Evolutionary conservation across 2,888 invertebrate species (phyloP).

Genomic region (Priocnemis perturbator): DNA sequence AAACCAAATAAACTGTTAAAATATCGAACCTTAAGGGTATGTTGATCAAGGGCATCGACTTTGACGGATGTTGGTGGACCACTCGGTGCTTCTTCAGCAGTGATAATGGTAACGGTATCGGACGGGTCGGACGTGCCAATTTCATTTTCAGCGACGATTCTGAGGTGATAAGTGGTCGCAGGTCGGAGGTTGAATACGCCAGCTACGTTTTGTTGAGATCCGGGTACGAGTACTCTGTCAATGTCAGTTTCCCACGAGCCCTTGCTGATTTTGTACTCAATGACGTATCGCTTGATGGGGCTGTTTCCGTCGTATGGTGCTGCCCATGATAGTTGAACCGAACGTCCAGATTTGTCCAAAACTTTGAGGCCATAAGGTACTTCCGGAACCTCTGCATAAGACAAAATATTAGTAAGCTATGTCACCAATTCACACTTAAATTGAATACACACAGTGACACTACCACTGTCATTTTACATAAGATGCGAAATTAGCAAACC

Average conservation of each 20-base stretch:
- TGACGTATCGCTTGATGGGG: conserved; percentile 90
- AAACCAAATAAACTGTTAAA: neutral
- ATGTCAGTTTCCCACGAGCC: conserved; percentile 90
- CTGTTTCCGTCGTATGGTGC: conserved; percentile 95
- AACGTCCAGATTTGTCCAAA: conserved; percentile 92
- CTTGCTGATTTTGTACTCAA: conserved; percentile 93
- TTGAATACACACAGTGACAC: neutral
- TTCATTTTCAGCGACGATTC: conserved; percentile 95
- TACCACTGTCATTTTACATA: neutral
- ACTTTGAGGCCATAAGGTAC: conserved; percentile 92
- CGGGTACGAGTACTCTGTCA: conserved; percentile 92
- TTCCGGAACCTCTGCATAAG: conserved; percentile 86
- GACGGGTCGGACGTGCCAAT: conserved; percentile 95
- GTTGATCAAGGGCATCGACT: conserved; percentile 91
- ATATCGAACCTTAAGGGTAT: conserved; percentile 80
- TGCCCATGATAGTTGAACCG: conserved; percentile 94
- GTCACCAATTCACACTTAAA: neutral
- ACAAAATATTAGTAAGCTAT: neutral
- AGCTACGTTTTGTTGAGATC: conserved; percentile 88
- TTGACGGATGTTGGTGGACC: conserved; percentile 90
- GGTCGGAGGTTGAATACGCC: conserved; percentile 92
- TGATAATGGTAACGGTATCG: conserved; percentile 94
- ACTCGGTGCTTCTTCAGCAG: conserved; percentile 93
- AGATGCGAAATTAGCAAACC: conserved; percentile 76
- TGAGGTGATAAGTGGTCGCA: conserved; percentile 93